Percentiles rank a stretch among this genome's conserved stretches.
Conservation (phyloP, 2,888 invertebrate genomes). For the Scaptomyza flava region DNA sequence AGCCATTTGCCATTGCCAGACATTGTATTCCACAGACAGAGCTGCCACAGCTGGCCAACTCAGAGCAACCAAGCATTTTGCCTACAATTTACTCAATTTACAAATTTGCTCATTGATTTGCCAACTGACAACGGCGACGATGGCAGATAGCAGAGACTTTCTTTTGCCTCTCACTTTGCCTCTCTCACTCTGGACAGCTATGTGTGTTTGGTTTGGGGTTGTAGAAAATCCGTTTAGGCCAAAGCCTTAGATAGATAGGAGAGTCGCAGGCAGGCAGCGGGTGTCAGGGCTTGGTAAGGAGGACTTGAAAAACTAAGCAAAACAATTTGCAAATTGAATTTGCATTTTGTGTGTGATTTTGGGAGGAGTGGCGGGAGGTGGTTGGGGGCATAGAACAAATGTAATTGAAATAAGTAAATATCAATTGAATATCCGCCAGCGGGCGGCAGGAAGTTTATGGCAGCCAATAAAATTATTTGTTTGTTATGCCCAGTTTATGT, state of each 20-base stretch:
- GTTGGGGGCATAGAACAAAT: constrained; percentile 39
- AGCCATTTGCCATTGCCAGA: constrained; percentile 42
- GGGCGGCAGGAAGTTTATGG: constrained; percentile 67
- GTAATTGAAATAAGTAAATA: constrained; percentile 77
- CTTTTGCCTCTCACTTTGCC: not conserved
- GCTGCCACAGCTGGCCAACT: constrained; percentile 23
- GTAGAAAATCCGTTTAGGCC: constrained; percentile 3
- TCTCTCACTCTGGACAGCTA: constrained; percentile 16
- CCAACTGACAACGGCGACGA: constrained; percentile 55
- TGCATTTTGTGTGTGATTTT: constrained; percentile 36
- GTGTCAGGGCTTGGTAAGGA: not conserved
- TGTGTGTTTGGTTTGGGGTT: not conserved
- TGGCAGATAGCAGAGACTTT: constrained; percentile 4
- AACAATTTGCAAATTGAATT: constrained; percentile 79
- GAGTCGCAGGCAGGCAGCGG: constrained; percentile 1
- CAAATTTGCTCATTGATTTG: constrained; percentile 76
- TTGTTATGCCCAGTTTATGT: constrained; percentile 33
- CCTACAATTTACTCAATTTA: constrained; percentile 68
- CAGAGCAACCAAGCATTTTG: constrained; percentile 18
- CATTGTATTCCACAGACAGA: constrained; percentile 23
- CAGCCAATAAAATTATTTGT: constrained; percentile 65
- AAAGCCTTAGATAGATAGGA: constrained; percentile 20
- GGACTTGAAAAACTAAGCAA: constrained; percentile 67
- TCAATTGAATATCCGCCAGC: constrained; percentile 75
- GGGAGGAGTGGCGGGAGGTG: constrained; percentile 1